Evolutionary conservation across 2,888 invertebrate species (phyloP).

Genomic region (Drosophila fulvimacula): DNA sequence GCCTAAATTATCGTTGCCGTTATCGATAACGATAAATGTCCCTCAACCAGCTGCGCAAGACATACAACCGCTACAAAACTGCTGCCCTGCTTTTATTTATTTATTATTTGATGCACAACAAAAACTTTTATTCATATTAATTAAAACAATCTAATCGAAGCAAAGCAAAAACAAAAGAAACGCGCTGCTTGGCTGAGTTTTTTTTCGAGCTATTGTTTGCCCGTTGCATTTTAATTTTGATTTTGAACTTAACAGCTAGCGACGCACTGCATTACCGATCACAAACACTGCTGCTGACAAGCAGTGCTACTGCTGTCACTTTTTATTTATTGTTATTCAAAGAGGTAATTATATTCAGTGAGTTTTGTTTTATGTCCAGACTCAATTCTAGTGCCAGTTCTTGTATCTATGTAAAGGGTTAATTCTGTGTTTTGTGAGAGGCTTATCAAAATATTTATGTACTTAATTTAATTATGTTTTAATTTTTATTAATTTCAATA

Average conservation of each 20-base stretch:
- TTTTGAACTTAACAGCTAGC: slow-evolving; percentile 62
- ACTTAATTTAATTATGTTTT: slow-evolving; percentile 34
- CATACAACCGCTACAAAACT: slow-evolving; percentile 60
- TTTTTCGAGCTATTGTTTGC: slow-evolving; percentile 41
- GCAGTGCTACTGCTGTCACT: slow-evolving; percentile 40
- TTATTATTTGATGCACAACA: slow-evolving; percentile 48
- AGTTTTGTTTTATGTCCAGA: slow-evolving; percentile 8
- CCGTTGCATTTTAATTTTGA: slow-evolving; percentile 46
- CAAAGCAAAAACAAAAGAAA: slow-evolving; percentile 63
- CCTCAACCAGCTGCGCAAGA: slow-evolving; percentile 43
- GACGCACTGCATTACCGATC: slow-evolving; percentile 43
- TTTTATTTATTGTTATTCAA: slow-evolving; percentile 31
- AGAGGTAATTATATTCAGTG: slow-evolving; percentile 42
- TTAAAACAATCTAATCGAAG: slow-evolving; percentile 59
- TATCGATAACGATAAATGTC: slow-evolving; percentile 14
- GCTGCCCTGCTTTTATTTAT: slow-evolving; percentile 71
- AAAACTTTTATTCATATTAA: slow-evolving; percentile 25
- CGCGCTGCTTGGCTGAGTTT: slow-evolving; percentile 24
- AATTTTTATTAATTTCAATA: slow-evolving; percentile 59
- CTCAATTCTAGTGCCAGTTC: slow-evolving; percentile 22
- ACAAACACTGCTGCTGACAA: slow-evolving; percentile 31
- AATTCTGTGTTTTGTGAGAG: slow-evolving; percentile 42
- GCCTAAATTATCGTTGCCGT: slow-evolving; percentile 54
- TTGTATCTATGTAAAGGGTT: slow-evolving; percentile 17
- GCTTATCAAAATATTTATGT: slow-evolving; percentile 34